A percentile compares a stretch with the other conserved stretches of the same genome.
phyloP scores from a whole-genome alignment of 2,888 invertebrate species.

The Rhagium mordax region DNA sequence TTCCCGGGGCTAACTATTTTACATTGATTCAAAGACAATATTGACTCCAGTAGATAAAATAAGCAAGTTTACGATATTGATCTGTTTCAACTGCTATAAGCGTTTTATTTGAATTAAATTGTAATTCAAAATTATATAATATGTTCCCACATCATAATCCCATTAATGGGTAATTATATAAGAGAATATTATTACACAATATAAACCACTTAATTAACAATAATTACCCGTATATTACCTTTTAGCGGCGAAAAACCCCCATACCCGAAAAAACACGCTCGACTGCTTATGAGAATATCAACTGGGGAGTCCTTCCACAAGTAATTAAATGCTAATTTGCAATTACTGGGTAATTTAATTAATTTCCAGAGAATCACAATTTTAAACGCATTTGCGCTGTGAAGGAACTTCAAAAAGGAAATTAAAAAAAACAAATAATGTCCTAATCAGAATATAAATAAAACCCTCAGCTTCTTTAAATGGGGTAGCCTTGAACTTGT shows the following conservation, averaged over 20 bases:
- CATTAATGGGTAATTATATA: too few species aligned
- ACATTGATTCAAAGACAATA: too few species aligned
- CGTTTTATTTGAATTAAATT: too few species aligned
- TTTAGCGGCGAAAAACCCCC: too few species aligned
- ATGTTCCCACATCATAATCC: too few species aligned
- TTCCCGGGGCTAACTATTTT: too few species aligned
- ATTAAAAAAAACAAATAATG: conserved; percentile 27
- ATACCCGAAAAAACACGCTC: background rate
- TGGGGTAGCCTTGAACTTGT: conserved; percentile 6
- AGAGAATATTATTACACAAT: background rate
- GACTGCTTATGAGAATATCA: background rate
- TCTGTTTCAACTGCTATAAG: too few species aligned
- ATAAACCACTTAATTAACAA: background rate
- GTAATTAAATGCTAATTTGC: background rate
- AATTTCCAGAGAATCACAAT: conserved; percentile 4
- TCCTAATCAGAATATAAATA: background rate
- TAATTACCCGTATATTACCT: background rate
- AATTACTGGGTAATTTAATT: conserved; percentile 20
- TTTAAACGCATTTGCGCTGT: conserved; percentile 18
- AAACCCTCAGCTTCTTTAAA: background rate
- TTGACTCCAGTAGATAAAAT: too few species aligned
- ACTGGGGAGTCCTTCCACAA: background rate
- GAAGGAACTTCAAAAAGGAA: conserved; percentile 14
- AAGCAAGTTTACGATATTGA: too few species aligned
- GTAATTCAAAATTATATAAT: too few species aligned